phyloP scores from a whole-genome alignment of 2,888 invertebrate genomes.

The Sinhomidia bicolor region DNA sequence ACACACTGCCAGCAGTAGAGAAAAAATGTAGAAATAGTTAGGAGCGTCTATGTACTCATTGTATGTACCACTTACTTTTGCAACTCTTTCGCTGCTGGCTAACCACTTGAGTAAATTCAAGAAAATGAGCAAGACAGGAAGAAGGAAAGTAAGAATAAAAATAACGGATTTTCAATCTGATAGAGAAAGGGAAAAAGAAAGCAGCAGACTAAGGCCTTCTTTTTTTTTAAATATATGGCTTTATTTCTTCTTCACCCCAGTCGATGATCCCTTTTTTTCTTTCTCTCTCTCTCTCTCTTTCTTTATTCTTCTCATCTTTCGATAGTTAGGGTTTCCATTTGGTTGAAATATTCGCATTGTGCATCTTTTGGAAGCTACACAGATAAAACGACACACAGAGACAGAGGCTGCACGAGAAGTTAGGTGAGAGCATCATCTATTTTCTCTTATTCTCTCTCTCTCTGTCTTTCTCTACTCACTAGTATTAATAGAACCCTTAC shows the following conservation, averaged over 20 bases:
- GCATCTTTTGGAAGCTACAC: neutral
- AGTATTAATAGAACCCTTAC: too few species aligned
- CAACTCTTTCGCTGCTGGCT: conserved; percentile 15
- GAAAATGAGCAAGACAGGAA: conserved; percentile 52
- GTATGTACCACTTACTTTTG: neutral
- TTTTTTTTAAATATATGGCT: conserved; percentile 5
- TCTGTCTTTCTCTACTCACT: too few species aligned
- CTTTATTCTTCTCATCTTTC: neutral
- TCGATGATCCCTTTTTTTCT: conserved; percentile 48
- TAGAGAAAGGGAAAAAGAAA: conserved; percentile 1
- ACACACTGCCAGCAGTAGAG: too few species aligned
- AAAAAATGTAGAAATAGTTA: too few species aligned
- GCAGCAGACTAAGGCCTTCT: too few species aligned
- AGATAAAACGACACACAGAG: neutral
- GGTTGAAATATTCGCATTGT: conserved; percentile 7
- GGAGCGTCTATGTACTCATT: too few species aligned
- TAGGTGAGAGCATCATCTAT: neutral
- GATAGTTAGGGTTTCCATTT: neutral
- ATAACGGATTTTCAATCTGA: conserved; percentile 62
- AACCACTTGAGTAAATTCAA: conserved; percentile 54
- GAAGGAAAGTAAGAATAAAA: conserved; percentile 17
- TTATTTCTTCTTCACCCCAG: conserved; percentile 34
- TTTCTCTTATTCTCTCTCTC: too few species aligned
- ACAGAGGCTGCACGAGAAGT: neutral
- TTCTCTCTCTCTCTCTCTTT: neutral